Percentiles rank a stretch among this genome's conserved stretches.
Conservation (phyloP, 2,797 vertebrate species). For the Salarias fasciatus region DNA sequence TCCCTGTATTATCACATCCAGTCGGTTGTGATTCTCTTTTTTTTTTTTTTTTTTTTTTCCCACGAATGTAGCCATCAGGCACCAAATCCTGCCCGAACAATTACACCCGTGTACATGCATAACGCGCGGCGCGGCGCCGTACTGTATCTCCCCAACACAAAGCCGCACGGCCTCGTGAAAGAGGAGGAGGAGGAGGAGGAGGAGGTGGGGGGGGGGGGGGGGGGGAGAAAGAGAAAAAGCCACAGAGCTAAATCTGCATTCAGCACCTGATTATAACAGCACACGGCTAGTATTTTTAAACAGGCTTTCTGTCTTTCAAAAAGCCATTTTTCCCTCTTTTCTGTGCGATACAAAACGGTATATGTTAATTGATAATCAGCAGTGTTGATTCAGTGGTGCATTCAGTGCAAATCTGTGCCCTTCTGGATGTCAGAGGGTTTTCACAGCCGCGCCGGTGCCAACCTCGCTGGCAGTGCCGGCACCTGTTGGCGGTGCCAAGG, state of each 20-base stretch:
- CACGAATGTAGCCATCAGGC: constrained; percentile 60
- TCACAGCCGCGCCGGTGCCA: constrained; percentile 76
- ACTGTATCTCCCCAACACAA: constrained; percentile 40
- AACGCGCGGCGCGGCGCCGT: constrained; percentile 9
- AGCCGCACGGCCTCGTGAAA: constrained; percentile 51
- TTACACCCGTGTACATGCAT: constrained; percentile 34
- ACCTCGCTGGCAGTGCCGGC: constrained; percentile 81
- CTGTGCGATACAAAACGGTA: constrained; percentile 73
- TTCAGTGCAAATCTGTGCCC: constrained; percentile 83
- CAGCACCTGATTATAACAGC: constrained; percentile 54
- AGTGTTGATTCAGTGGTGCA: constrained; percentile 84
- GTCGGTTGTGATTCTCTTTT: constrained; percentile 25
- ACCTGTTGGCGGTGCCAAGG: constrained; percentile 84
- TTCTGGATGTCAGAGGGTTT: constrained; percentile 85
- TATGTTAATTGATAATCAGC: constrained; percentile 86
- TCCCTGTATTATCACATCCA: background rate
- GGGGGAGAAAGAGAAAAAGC: constrained; percentile 38
- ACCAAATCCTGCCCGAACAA: constrained; percentile 56
- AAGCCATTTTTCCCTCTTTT: constrained; percentile 60
- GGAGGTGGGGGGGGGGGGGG: constrained; percentile 20
- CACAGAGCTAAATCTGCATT: constrained; percentile 71
- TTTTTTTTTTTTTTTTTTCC: constrained; percentile 52
- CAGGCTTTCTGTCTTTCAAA: constrained; percentile 67
- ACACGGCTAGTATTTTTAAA: constrained; percentile 64
- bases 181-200: constrained; percentile 2